Conservation (phyloP, 1,140 invertebrate species). For the Drosophila virilis region DNA sequence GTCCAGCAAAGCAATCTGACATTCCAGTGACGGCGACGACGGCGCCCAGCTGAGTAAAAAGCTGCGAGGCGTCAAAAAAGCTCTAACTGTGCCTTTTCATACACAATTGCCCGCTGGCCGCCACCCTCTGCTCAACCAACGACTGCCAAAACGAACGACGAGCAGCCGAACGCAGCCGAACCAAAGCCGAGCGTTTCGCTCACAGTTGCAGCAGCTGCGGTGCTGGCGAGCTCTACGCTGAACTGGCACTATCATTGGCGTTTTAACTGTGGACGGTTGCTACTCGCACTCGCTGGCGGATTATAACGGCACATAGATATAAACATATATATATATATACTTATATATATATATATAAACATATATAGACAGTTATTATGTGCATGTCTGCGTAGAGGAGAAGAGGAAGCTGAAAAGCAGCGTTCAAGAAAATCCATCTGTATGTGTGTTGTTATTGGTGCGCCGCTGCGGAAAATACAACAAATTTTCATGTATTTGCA, state of each 20-base stretch:
- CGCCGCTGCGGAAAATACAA: conserved; percentile 51
- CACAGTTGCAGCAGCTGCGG: conserved; percentile 52
- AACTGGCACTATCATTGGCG: conserved; percentile 82
- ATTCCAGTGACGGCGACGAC: conserved; percentile 50
- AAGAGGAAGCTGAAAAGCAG: conserved; percentile 47
- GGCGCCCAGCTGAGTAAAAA: conserved; percentile 64
- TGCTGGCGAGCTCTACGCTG: conserved; percentile 36
- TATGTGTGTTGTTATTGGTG: conserved; percentile 63
- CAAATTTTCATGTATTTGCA: conserved; percentile 58
- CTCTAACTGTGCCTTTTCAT: conserved; percentile 33
- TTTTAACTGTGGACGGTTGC: conserved; percentile 84
- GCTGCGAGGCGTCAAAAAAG: conserved; percentile 35
- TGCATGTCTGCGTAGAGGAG: conserved; percentile 62
- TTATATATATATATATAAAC: conserved; percentile 42
- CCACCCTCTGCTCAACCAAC: not conserved
- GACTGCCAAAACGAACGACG: not conserved
- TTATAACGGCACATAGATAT: conserved; percentile 70
- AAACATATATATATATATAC: conserved; percentile 52
- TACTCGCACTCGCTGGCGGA: conserved; percentile 79
- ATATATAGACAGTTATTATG: conserved; percentile 50
- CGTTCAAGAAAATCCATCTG: conserved; percentile 58
- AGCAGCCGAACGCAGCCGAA: conserved; percentile 39
- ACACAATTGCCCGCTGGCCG: conserved; percentile 15
- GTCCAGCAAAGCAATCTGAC: conserved; percentile 28
- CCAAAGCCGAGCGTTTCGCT: conserved; percentile 22